These are phyloP conservation scores for Asbolus verrucosus DNA, from an alignment of 1,140 invertebrate genomes.

Conservation along the genomic window DNA sequence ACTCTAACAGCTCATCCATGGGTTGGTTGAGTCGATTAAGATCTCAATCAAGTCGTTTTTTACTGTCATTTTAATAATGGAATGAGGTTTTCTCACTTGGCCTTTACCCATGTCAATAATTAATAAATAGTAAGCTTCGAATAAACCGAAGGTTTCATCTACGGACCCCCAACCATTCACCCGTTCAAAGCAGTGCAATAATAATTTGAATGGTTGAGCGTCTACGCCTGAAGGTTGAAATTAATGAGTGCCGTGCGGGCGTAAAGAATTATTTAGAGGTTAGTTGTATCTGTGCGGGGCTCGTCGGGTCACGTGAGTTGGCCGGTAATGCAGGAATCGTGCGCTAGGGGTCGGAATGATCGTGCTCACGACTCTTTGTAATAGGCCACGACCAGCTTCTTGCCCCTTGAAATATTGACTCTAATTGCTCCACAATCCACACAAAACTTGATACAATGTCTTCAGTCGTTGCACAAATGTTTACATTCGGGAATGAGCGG, in stretches of 20 bases:
- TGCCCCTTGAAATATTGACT: slow-evolving; percentile 38
- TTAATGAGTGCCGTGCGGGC: slow-evolving; percentile 31
- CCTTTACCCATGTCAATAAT: slow-evolving; percentile 18
- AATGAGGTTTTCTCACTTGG: slow-evolving; percentile 14
- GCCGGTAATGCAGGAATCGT: slow-evolving; percentile 42
- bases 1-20: too few species aligned
- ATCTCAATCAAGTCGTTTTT: slow-evolving; percentile 26
- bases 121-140: slow-evolving; percentile 26
- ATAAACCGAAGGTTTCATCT: slow-evolving; percentile 14
- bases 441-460: slow-evolving; percentile 26
- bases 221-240: slow-evolving; percentile 17
- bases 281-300: slow-evolving; percentile 32
- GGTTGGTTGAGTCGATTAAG: slow-evolving; percentile 12
- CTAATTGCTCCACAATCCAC: slow-evolving; percentile 41
- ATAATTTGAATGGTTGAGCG: slow-evolving; percentile 11
- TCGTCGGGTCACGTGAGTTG: slow-evolving; percentile 25
- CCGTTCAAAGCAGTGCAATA: slow-evolving; percentile 30
- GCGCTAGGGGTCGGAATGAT: slow-evolving; percentile 36
- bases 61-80: slow-evolving; percentile 6
- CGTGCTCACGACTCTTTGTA: slow-evolving; percentile 40
- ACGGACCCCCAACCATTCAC: background rate
- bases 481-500: slow-evolving; percentile 5
- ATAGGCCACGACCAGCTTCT: slow-evolving; percentile 43
- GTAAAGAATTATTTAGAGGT: slow-evolving; percentile 37
- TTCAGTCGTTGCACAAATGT: slow-evolving; percentile 12